Conservation (phyloP, 2,797 vertebrate species). For the Aeoliscus strigatus region DNA sequence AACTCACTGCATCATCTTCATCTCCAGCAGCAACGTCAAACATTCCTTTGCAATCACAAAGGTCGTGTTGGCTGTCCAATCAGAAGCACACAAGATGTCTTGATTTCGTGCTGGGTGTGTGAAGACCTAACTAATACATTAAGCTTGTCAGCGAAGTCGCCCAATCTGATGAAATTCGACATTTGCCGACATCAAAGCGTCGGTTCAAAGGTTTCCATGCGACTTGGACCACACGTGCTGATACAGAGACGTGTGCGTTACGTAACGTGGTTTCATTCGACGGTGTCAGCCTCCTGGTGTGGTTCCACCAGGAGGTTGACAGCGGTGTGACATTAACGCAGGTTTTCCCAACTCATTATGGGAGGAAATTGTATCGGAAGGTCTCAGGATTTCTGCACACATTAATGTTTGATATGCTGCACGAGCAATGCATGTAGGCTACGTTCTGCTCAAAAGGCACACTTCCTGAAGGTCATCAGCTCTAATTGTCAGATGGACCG, state of each 20-base stretch:
- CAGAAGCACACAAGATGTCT: constrained; percentile 30
- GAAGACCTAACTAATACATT: constrained; percentile 60
- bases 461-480: constrained; percentile 60
- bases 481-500: constrained; percentile 52
- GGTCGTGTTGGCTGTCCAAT: constrained; percentile 5
- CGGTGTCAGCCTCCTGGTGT: constrained; percentile 30
- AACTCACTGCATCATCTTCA: constrained; percentile 15
- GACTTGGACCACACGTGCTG: constrained; percentile 31
- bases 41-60: constrained; percentile 2
- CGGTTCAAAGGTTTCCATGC: constrained; percentile 50
- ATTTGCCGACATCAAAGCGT: constrained; percentile 49
- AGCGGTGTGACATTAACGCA: constrained; percentile 32
- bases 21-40: no score
- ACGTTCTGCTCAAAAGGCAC: constrained; percentile 37
- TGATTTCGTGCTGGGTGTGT: constrained; percentile 52
- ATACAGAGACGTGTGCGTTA: constrained; percentile 23
- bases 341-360: constrained; percentile 30
- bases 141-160: constrained; percentile 55
- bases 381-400: constrained; percentile 40
- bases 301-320: constrained; percentile 19
- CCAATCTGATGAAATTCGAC: constrained; percentile 53
- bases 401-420: constrained; percentile 60
- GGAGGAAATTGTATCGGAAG: constrained; percentile 40
- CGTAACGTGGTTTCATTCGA: constrained; percentile 18
- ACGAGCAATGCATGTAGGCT: constrained; percentile 32